phyloP scores from a whole-genome alignment of 2,113 vertebrate genomes.

The Stomatorhinus ivindoensis region DNA sequence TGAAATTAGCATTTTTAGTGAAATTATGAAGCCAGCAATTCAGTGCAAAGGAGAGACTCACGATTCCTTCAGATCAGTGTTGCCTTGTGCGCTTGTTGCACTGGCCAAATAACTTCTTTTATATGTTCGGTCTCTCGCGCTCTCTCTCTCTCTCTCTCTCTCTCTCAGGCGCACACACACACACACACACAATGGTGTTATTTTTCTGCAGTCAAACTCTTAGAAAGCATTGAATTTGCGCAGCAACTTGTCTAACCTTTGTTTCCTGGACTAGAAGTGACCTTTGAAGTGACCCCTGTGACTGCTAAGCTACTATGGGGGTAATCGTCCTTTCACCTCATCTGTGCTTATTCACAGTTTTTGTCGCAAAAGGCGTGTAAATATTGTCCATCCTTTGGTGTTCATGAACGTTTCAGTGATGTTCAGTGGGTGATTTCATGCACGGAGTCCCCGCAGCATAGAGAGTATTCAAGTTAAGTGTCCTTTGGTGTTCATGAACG shows the following conservation, averaged over 20 bases:
- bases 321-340: background rate
- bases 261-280: background rate
- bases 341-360: background rate
- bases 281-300: background rate
- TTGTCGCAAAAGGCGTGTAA: background rate
- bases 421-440: background rate
- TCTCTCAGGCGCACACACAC: background rate
- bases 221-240: background rate
- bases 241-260: background rate
- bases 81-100: background rate
- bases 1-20: background rate
- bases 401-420: background rate
- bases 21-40: background rate
- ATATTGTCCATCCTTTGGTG: background rate
- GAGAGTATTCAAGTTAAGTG: too few species aligned
- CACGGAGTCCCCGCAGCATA: too few species aligned
- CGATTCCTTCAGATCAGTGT: background rate
- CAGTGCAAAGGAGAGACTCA: background rate
- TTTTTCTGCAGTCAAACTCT: background rate
- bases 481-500: background rate
- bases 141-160: background rate
- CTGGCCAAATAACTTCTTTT: background rate
- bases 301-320: background rate
- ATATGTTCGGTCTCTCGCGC: background rate
- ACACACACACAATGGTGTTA: background rate